Base-by-base conservation (phyloP, 2,888 invertebrate genomes). In the Tromatobia lineatoria region DNA sequence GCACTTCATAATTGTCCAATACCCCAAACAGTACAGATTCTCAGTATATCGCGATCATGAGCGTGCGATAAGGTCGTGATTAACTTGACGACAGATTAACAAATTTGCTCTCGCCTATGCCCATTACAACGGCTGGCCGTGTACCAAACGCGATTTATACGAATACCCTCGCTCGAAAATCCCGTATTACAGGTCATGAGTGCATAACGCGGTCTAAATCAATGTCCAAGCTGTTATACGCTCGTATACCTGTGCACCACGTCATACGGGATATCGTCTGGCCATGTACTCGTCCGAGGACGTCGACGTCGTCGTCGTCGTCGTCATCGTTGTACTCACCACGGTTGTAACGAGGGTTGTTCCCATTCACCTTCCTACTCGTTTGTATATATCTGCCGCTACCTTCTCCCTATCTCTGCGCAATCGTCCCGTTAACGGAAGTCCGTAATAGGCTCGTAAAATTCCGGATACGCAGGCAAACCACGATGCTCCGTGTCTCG, bases 381-480 rank as follows among this genome's bases (percentile, higher is more conserved):
- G 34, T 82, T 45, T 67, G 66, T 74, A 38, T 67, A 66, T 74
- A 59, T 45, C 29, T 54, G 18, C 13, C 1, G 47, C 20, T n/a
- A 57, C 78, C 73, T 13, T 69, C 79, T 80, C 80, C 52, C 79
- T 87, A 87, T 87, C 88, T 87, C 80, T 61, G 79, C 66, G 83
- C 87, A 85, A 88, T 89, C 85, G 85, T 88, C 86, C 85, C 85
- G 87, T 87, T 86, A 89, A 88, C 88, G 88, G 88, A 88, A 90
- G 86, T 88, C 88, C 88, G 88, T 88, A 88, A 90, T 88, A 88
- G 88, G 81, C 87, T 88, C 88, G 87, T 90, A 90, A 90, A 90
- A 88, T 86, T 83, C 74, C 81, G 85, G 85, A 87, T 87, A 86
- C 86, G 76, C 85, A 83, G 67, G 66, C 82, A 75, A 86, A 87